These are phyloP conservation scores for Neoscelio sp. DNA, from an alignment of 2,888 invertebrate species.

Conservation along the genomic window DNA sequence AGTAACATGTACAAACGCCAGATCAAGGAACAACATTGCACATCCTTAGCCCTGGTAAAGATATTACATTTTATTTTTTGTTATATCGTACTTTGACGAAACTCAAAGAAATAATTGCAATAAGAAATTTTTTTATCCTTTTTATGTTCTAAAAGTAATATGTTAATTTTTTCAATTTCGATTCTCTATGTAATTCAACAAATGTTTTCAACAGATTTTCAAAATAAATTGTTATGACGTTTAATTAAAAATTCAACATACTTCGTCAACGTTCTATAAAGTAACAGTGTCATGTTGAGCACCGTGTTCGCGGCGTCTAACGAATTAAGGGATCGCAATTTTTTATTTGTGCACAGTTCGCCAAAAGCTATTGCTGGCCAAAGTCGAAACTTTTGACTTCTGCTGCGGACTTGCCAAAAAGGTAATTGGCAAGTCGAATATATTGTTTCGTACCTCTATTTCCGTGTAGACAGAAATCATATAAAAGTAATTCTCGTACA, in stretches of 20 bases:
- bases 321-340: slow-evolving; percentile 69
- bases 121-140: slow-evolving; percentile 1
- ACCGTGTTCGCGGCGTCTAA: slow-evolving; percentile 73
- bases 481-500: slow-evolving; percentile 86
- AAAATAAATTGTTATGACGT: not conserved
- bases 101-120: not conserved
- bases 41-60: slow-evolving; percentile 75
- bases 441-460: slow-evolving; percentile 80
- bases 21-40: slow-evolving; percentile 84
- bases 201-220: not conserved
- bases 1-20: slow-evolving; percentile 87
- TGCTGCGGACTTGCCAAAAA: slow-evolving; percentile 84
- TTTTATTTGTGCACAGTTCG: too few species aligned
- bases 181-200: not conserved
- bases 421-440: slow-evolving; percentile 79
- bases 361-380: slow-evolving; percentile 77
- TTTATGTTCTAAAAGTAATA: too few species aligned
- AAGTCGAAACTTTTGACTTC: slow-evolving; percentile 67
- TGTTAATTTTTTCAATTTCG: too few species aligned
- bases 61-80: not conserved
- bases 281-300: slow-evolving; percentile 77
- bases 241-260: slow-evolving; percentile 56
- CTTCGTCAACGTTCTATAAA: slow-evolving; percentile 77
- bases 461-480: slow-evolving; percentile 84
- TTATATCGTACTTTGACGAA: not conserved